phyloP scores from a whole-genome alignment of 1,140 invertebrate species.

The Asbolus verrucosus region DNA sequence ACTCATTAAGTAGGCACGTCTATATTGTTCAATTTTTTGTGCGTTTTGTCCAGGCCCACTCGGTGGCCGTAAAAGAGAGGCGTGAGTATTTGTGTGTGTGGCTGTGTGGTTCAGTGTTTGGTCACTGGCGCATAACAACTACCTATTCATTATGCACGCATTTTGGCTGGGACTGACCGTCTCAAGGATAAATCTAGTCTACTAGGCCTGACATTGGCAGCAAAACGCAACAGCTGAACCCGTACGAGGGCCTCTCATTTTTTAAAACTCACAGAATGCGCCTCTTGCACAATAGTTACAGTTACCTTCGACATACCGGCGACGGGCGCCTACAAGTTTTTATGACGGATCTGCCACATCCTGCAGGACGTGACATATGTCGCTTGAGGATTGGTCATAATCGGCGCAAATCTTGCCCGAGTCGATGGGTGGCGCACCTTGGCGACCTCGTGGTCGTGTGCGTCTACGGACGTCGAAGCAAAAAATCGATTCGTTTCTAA shows the following conservation, averaged over 20 bases:
- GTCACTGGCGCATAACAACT: slow-evolving; percentile 62
- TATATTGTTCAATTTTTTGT: slow-evolving; percentile 56
- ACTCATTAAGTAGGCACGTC: neutral
- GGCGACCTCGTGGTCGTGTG: no score
- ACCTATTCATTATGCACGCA: slow-evolving; percentile 62
- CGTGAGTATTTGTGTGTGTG: no score
- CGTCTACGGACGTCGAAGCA: no score
- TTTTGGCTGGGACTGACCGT: slow-evolving; percentile 60
- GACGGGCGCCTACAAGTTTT: no score
- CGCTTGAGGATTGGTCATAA: no score
- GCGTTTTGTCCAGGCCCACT: slow-evolving; percentile 51
- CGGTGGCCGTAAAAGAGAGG: slow-evolving; percentile 30
- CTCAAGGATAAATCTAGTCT: slow-evolving; percentile 61
- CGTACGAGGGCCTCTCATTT: slow-evolving; percentile 37
- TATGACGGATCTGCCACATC: no score
- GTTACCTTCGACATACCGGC: no score
- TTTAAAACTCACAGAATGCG: slow-evolving; percentile 18
- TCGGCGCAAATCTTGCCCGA: no score
- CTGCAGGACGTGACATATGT: no score
- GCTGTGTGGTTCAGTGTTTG: slow-evolving; percentile 54
- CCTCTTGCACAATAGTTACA: neutral
- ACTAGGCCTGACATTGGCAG: slow-evolving; percentile 48
- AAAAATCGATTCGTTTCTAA: no score
- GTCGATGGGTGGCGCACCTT: no score
- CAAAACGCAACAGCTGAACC: slow-evolving; percentile 15